Conservation (phyloP, 2,888 invertebrate genomes). For the Spodoptera picta region DNA sequence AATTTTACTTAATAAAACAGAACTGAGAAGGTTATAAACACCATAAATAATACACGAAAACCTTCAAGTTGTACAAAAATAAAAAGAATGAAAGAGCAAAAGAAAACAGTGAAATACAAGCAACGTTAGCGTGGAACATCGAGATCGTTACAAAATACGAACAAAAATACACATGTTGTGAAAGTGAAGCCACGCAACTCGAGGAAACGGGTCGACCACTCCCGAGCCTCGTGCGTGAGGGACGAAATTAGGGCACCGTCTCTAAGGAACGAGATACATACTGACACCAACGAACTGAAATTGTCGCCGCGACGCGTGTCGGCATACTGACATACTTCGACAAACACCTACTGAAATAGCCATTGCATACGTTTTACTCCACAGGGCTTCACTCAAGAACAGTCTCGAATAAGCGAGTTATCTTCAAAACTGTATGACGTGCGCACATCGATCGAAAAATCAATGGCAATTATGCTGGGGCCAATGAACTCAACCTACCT, state of each 20-base stretch:
- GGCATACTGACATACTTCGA: slow-evolving; percentile 81
- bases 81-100: too few relatives aligned
- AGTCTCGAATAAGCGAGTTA: slow-evolving; percentile 35
- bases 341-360: slow-evolving; percentile 77
- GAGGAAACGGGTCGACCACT: slow-evolving; percentile 40
- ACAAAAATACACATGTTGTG: slow-evolving; percentile 15
- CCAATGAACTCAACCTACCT: slow-evolving; percentile 30
- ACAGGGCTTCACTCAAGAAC: slow-evolving; percentile 46
- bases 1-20: too few relatives aligned
- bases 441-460: slow-evolving; percentile 25
- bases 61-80: too few relatives aligned
- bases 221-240: slow-evolving; percentile 44
- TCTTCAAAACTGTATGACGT: slow-evolving; percentile 15
- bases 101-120: too few relatives aligned
- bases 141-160: background rate
- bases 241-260: slow-evolving; percentile 68
- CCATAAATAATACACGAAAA: too few relatives aligned
- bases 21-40: too few relatives aligned
- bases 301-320: slow-evolving; percentile 76
- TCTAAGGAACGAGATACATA: slow-evolving; percentile 54
- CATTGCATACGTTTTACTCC: slow-evolving; percentile 66
- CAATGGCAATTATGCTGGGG: slow-evolving; percentile 5
- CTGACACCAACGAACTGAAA: slow-evolving; percentile 72
- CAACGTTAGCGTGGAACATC: background rate
- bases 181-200: slow-evolving; percentile 14